These are phyloP conservation scores for Synergus umbraculus DNA, from an alignment of 2,888 invertebrate genomes.

Conservation along the genomic window DNA sequence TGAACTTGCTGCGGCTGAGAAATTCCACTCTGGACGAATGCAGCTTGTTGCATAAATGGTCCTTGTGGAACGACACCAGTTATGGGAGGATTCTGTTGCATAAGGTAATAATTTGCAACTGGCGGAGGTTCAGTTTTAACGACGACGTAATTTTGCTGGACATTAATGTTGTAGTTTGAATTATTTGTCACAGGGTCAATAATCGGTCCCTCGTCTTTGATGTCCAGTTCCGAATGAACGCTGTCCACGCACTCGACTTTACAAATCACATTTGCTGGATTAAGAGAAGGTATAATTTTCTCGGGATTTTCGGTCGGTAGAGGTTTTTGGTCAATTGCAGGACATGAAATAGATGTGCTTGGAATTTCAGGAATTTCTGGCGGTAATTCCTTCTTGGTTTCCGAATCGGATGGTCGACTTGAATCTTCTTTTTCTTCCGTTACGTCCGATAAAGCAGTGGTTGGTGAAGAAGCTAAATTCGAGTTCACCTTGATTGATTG, in stretches of 20 bases:
- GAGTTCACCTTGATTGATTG: slow-evolving; percentile 55
- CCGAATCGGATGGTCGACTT: background rate
- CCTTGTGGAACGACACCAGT: slow-evolving; percentile 54
- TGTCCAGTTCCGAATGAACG: slow-evolving; percentile 73
- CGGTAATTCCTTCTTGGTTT: background rate
- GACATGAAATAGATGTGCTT: background rate
- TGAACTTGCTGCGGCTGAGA: background rate
- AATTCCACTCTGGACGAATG: slow-evolving; percentile 30
- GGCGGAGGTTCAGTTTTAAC: slow-evolving; percentile 58
- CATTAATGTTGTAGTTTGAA: slow-evolving; percentile 44
- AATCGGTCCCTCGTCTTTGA: slow-evolving; percentile 71
- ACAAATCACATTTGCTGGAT: slow-evolving; percentile 44
- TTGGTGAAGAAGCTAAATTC: slow-evolving; percentile 12
- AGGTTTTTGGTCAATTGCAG: background rate
- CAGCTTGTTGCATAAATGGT: slow-evolving; percentile 51
- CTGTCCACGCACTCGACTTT: slow-evolving; percentile 61
- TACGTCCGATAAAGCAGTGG: slow-evolving; percentile 2
- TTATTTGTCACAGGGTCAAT: slow-evolving; percentile 58
- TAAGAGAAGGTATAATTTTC: slow-evolving; percentile 45
- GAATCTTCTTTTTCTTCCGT: slow-evolving; percentile 44
- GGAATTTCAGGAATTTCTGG: background rate
- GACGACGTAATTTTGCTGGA: slow-evolving; percentile 62
- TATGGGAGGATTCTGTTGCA: slow-evolving; percentile 59
- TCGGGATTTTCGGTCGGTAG: slow-evolving; percentile 31
- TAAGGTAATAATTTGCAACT: slow-evolving; percentile 64